phyloP scores from a whole-genome alignment of 2,888 invertebrate species.

The Apomyelois bistriatella region DNA sequence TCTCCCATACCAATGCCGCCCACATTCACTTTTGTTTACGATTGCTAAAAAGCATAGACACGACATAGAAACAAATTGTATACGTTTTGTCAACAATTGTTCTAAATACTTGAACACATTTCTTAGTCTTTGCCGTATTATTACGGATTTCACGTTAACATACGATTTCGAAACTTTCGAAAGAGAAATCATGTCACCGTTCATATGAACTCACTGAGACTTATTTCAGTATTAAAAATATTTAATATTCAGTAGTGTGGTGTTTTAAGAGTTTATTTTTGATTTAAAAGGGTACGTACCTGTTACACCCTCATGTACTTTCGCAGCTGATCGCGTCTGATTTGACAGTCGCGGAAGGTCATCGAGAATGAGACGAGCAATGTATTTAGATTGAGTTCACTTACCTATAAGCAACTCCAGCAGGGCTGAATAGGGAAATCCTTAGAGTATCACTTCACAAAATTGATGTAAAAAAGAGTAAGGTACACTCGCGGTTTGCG shows the following conservation, averaged over 20 bases:
- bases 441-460: slow-evolving; percentile 65
- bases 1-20: slow-evolving; percentile 46
- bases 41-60: slow-evolving; percentile 29
- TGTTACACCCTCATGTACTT: slow-evolving; percentile 43
- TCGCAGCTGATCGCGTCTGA: slow-evolving; percentile 60
- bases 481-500: slow-evolving; percentile 59
- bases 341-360: slow-evolving; percentile 42
- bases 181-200: slow-evolving; percentile 44
- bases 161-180: slow-evolving; percentile 52
- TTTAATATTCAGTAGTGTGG: neutral
- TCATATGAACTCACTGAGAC: neutral
- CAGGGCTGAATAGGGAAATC: slow-evolving; percentile 40
- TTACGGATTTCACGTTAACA: slow-evolving; percentile 27
- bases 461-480: slow-evolving; percentile 43
- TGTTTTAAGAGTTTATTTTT: neutral
- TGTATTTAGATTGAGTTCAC: neutral
- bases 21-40: slow-evolving; percentile 75
- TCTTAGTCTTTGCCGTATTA: slow-evolving; percentile 11
- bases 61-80: neutral
- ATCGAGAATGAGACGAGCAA: slow-evolving; percentile 15
- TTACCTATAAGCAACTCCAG: slow-evolving; percentile 17
- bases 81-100: neutral
- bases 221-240: neutral
- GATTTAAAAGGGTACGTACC: slow-evolving; percentile 16
- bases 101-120: neutral